These are phyloP conservation scores for Strix occidentalis DNA, from an alignment of 2,797 vertebrate genomes.

Conservation along the genomic window DNA sequence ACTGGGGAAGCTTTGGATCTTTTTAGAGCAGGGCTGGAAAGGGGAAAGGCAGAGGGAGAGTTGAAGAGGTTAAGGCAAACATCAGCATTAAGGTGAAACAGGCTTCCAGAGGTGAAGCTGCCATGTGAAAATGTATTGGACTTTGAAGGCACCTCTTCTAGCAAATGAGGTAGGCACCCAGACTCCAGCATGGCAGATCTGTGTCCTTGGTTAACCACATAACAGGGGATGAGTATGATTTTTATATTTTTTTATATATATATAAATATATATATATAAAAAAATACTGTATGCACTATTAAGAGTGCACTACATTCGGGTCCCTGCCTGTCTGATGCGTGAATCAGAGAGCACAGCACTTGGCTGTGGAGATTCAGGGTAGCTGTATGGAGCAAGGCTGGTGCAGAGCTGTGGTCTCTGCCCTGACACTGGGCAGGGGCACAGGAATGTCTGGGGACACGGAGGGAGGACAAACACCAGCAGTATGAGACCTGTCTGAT, in stretches of 20 bases:
- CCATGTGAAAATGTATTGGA: not conserved
- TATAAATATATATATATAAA: not conserved
- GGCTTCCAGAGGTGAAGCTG: constrained; percentile 21
- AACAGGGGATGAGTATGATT: not conserved
- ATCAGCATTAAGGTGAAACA: not conserved
- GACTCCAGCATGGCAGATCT: constrained; percentile 19
- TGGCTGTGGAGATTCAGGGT: not conserved
- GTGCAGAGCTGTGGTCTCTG: not conserved
- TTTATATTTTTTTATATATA: not conserved
- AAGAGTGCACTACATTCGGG: not conserved
- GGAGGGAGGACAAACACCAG: not conserved
- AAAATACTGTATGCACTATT: not conserved
- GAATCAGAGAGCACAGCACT: not conserved
- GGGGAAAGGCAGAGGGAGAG: constrained; percentile 19
- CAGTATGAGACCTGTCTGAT: accelerated
- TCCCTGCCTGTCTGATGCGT: not conserved
- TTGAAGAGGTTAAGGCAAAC: constrained; percentile 12
- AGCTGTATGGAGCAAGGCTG: not conserved
- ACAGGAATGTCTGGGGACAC: accelerated
- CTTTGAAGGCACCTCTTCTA: not conserved
- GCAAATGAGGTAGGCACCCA: not conserved
- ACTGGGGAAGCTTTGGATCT: not conserved
- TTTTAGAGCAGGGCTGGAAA: constrained; percentile 17
- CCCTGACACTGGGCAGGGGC: not conserved
- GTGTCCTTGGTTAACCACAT: not conserved